These are phyloP conservation scores for Poeciliopsis presidionis DNA, from an alignment of 2,797 vertebrate genomes.

Conservation along the genomic window DNA sequence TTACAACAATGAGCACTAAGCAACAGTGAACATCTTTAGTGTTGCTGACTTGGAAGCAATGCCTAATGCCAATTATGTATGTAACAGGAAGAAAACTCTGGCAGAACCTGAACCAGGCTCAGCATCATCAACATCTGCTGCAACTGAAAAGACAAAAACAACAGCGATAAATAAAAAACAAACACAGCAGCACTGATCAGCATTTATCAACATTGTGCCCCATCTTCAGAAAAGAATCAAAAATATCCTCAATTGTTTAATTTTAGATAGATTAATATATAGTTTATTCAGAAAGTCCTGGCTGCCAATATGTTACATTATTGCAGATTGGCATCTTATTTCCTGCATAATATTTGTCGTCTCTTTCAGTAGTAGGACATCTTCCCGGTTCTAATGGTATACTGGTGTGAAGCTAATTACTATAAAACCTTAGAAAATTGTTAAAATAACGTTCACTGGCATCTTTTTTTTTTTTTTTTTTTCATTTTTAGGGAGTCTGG, in stretches of 20 bases:
- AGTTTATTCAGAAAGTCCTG: neutral
- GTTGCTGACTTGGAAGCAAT: too few species aligned
- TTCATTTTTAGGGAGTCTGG: neutral
- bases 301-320: neutral
- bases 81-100: too few species aligned
- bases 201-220: neutral
- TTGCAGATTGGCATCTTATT: neutral
- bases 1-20: too few species aligned
- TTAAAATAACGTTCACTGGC: neutral
- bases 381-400: neutral
- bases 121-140: too few species aligned
- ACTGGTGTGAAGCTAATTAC: neutral
- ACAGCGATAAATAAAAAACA: too few species aligned
- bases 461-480: neutral
- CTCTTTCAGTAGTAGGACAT: neutral
- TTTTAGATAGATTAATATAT: neutral
- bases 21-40: too few species aligned
- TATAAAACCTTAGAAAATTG: neutral
- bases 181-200: too few species aligned
- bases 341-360: neutral
- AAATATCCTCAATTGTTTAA: neutral
- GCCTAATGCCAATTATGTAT: too few species aligned
- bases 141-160: too few species aligned
- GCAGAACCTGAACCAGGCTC: too few species aligned
- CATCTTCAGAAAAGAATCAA: neutral